Evolutionary conservation across 2,888 invertebrate species (phyloP).

Genomic region (Adelognathus sp.): DNA sequence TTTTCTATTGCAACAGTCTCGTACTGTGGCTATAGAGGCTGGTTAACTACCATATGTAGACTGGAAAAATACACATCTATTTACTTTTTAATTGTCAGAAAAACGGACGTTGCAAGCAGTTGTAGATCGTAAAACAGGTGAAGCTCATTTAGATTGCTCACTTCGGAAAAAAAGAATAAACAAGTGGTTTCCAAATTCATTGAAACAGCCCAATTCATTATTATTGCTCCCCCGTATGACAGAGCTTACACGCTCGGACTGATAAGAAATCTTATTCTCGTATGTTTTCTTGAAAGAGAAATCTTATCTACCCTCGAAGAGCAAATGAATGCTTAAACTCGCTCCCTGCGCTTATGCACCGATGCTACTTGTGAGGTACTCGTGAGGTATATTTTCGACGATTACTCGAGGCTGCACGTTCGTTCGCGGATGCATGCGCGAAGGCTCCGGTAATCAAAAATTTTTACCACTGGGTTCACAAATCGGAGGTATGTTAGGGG

Average conservation of each 20-base stretch:
- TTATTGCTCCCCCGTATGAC: not conserved
- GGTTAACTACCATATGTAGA: not conserved
- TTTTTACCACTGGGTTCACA: not conserved
- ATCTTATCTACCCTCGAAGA: conserved; percentile 8
- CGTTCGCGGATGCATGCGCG: not conserved
- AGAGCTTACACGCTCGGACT: not conserved
- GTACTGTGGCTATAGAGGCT: not conserved
- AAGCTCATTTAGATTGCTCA: not conserved
- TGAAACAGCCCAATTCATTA: not conserved
- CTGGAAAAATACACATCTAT: not conserved
- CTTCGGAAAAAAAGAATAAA: not conserved
- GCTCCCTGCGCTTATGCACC: not conserved
- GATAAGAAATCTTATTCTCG: conserved; percentile 2
- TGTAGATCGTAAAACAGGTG: not conserved
- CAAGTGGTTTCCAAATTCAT: not conserved
- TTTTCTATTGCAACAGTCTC: not conserved
- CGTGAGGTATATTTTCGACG: not conserved
- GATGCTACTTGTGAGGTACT: not conserved
- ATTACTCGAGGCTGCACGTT: not conserved
- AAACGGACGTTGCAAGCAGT: not conserved
- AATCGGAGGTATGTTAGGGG: not conserved
- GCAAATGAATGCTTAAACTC: not conserved
- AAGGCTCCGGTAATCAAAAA: not conserved
- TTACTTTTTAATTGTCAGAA: not conserved
- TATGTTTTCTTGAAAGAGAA: not conserved